Evolutionary conservation across 2,113 vertebrate species (phyloP).

Genomic region (Heterotilapia buettikoferi): DNA sequence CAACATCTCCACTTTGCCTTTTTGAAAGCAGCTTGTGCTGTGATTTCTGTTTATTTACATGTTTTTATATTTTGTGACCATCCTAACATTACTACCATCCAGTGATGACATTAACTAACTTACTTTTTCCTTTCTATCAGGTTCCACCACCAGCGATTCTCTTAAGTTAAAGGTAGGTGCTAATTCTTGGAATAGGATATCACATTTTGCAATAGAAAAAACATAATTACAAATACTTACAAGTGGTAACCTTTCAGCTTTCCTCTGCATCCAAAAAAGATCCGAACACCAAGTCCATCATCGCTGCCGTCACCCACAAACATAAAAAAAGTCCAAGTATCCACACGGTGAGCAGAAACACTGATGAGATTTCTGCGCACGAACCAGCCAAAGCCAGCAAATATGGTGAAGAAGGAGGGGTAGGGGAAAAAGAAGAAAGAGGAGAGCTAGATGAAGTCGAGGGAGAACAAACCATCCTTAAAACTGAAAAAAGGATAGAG

Average conservation of each 20-base stretch:
- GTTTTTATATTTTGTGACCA: not conserved
- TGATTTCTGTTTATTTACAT: not conserved
- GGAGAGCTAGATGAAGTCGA: conserved; percentile 2
- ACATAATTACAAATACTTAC: not conserved
- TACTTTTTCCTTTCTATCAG: conserved; percentile 58
- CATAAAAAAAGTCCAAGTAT: conserved; percentile 82
- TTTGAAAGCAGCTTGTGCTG: not conserved
- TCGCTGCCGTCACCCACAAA: conserved; percentile 85
- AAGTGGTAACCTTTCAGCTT: conserved; percentile 62
- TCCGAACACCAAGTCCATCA: conserved; percentile 78
- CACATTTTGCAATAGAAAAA: not conserved
- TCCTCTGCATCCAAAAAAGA: conserved; percentile 79
- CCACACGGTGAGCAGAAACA: conserved; percentile 77
- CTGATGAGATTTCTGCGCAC: conserved; percentile 84
- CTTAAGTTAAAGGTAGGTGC: conserved; percentile 86
- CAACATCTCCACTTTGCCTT: not conserved
- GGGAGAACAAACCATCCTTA: not conserved
- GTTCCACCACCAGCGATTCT: conserved; percentile 83
- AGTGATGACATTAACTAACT: not conserved
- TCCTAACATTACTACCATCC: not conserved
- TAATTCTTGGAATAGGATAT: not conserved
- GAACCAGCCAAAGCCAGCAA: conserved; percentile 71
- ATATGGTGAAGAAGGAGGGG: conserved; percentile 23
- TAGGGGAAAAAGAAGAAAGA: not conserved
- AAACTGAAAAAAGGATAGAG: not conserved